These are phyloP conservation scores for Muricea muricata DNA, from an alignment of 92 coral and sea anemone species.

Conservation along the genomic window DNA sequence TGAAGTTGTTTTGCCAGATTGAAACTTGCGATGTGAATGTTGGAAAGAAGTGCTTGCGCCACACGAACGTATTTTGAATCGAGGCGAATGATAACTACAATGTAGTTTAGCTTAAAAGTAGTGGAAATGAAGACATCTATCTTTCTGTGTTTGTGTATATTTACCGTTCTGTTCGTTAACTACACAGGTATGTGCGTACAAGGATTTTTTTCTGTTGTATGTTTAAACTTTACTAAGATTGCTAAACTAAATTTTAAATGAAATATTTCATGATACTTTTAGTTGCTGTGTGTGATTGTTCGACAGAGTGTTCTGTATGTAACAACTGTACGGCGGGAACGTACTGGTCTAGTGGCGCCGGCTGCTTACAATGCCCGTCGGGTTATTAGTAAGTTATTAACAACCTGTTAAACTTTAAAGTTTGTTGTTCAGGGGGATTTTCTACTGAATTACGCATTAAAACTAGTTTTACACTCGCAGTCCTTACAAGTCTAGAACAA, in stretches of 20 bases:
- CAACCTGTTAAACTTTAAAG: neutral
- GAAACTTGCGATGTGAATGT: neutral
- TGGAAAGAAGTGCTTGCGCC: neutral
- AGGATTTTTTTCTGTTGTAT: neutral
- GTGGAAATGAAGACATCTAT: conserved; percentile 15
- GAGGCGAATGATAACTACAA: neutral
- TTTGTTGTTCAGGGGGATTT: neutral
- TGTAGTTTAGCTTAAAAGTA: conserved; percentile 2
- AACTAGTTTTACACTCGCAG: neutral
- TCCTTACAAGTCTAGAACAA: too few species aligned
- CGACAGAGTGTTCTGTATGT: conserved; percentile 87
- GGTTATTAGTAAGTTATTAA: conserved; percentile 87
- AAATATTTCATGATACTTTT: neutral
- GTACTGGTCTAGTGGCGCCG: conserved; percentile 80
- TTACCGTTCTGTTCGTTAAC: conserved; percentile 23
- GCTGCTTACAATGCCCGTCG: conserved; percentile 90
- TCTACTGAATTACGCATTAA: neutral
- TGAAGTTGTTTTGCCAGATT: neutral
- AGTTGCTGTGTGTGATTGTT: conserved; percentile 81
- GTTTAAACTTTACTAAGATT: too few species aligned
- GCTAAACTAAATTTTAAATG: neutral
- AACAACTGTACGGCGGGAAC: conserved; percentile 87
- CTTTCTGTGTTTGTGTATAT: conserved; percentile 22
- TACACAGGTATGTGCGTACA: conserved; percentile 38
- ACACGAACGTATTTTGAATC: neutral